Conservation (phyloP, 2,797 vertebrate genomes). For the Acipenser ruthenus region DNA sequence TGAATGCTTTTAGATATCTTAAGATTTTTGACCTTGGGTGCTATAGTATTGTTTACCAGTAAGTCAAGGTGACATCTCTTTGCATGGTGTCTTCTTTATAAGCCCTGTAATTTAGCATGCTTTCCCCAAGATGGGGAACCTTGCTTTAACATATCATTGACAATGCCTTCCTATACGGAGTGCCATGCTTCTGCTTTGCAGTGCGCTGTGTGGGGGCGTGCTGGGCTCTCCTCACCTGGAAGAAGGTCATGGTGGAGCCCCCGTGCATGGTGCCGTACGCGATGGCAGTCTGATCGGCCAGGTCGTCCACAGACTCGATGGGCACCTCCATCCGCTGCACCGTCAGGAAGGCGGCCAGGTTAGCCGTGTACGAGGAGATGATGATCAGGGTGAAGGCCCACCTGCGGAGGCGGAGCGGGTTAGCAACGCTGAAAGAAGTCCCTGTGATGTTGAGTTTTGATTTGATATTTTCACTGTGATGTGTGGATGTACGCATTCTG, state of each 20-base stretch:
- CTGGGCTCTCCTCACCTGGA: conserved; percentile 65
- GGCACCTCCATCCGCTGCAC: conserved; percentile 97
- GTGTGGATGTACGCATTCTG: too few species aligned
- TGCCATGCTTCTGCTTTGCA: background rate
- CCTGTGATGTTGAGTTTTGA: too few species aligned
- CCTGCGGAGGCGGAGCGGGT: conserved; percentile 48
- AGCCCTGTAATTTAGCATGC: too few species aligned
- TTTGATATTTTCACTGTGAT: too few species aligned
- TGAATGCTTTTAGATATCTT: too few species aligned
- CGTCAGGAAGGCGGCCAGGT: conserved; percentile 94
- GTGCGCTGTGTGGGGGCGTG: background rate
- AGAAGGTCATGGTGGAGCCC: conserved; percentile 98
- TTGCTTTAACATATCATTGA: too few species aligned
- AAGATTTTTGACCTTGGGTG: too few species aligned
- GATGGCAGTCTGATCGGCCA: conserved; percentile 94
- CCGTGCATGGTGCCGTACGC: conserved; percentile 96
- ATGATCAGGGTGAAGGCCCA: conserved; percentile 99
- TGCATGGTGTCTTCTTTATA: too few species aligned
- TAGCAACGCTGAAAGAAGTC: background rate
- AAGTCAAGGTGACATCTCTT: too few species aligned
- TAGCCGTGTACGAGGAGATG: conserved; percentile 97
- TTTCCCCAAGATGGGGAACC: too few species aligned
- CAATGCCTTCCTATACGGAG: too few species aligned
- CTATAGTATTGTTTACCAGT: too few species aligned
- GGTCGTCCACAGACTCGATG: conserved; percentile 93